Evolutionary conservation across 1,140 invertebrate species (phyloP).

Genomic region (Neomicropteryx cornuta): DNA sequence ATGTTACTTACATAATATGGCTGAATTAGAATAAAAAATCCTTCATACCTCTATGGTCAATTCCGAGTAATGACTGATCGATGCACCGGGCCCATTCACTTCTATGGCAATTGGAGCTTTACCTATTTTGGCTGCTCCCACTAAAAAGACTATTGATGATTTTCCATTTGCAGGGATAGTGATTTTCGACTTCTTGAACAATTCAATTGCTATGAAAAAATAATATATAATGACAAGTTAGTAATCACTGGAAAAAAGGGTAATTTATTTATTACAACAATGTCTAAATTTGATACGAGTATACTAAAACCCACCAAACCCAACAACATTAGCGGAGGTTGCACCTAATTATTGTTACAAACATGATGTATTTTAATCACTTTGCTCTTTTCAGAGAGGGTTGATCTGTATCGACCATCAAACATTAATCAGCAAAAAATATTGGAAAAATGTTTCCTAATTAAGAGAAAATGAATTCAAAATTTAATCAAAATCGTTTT

Average conservation of each 20-base stretch:
- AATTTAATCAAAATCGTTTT: too few species aligned
- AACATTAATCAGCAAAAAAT: too few species aligned
- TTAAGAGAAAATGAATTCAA: too few species aligned
- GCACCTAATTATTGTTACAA: constrained; percentile 4
- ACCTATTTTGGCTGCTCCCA: constrained; percentile 24
- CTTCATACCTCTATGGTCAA: constrained; percentile 28
- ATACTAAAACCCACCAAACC: background rate
- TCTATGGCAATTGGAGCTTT: constrained; percentile 28
- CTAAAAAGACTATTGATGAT: constrained; percentile 32
- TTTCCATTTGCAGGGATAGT: constrained; percentile 23
- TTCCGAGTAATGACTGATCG: constrained; percentile 29
- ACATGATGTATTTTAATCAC: too few species aligned
- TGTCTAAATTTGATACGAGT: background rate
- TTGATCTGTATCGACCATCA: too few species aligned
- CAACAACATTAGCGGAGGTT: background rate
- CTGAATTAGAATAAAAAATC: background rate
- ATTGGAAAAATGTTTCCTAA: too few species aligned
- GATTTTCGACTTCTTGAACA: constrained; percentile 27
- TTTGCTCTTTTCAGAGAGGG: too few species aligned
- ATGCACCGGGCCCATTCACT: constrained; percentile 26
- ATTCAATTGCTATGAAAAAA: constrained; percentile 26
- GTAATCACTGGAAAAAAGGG: background rate
- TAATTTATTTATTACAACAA: constrained; percentile 8
- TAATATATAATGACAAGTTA: background rate
- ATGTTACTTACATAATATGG: background rate